Percentiles rank a stretch among this genome's conserved stretches.
Evolutionary conservation across 2,888 invertebrate genomes (phyloP).

Genomic region (Troilus luridus): DNA sequence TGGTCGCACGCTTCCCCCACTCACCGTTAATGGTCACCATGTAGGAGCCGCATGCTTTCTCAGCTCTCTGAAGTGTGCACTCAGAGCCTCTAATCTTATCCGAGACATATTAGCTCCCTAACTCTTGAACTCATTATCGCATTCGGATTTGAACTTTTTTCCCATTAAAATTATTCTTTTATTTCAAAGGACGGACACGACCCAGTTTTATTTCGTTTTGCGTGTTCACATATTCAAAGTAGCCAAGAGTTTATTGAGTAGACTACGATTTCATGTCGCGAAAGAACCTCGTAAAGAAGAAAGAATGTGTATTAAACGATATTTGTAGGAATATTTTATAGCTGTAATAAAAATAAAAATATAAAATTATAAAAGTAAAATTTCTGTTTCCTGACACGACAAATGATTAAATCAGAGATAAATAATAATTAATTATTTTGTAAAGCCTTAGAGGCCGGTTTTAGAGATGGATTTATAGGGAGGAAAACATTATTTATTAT

Average conservation of each 20-base stretch:
- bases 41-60: slow-evolving; percentile 20
- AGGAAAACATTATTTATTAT: no score
- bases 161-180: slow-evolving; percentile 49
- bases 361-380: not conserved
- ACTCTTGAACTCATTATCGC: slow-evolving; percentile 35
- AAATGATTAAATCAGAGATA: no score
- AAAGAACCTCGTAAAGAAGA: not conserved
- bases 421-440: no score
- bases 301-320: not conserved
- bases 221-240: slow-evolving; percentile 43
- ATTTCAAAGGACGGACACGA: slow-evolving; percentile 53
- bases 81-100: slow-evolving; percentile 15
- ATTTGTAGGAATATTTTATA: not conserved
- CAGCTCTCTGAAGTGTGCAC: slow-evolving; percentile 30
- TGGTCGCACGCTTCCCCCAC: not conserved
- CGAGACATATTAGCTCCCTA: not conserved
- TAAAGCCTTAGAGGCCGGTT: no score
- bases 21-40: slow-evolving; percentile 17
- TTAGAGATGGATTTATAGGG: no score
- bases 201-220: slow-evolving; percentile 48
- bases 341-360: not conserved
- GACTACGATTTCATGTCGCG: slow-evolving; percentile 17
- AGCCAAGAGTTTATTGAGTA: not conserved
- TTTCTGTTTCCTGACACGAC: not conserved
- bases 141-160: slow-evolving; percentile 43